These are phyloP conservation scores for Galendromus occidentalis DNA, from an alignment of 1,140 invertebrate genomes.

Conservation along the genomic window DNA sequence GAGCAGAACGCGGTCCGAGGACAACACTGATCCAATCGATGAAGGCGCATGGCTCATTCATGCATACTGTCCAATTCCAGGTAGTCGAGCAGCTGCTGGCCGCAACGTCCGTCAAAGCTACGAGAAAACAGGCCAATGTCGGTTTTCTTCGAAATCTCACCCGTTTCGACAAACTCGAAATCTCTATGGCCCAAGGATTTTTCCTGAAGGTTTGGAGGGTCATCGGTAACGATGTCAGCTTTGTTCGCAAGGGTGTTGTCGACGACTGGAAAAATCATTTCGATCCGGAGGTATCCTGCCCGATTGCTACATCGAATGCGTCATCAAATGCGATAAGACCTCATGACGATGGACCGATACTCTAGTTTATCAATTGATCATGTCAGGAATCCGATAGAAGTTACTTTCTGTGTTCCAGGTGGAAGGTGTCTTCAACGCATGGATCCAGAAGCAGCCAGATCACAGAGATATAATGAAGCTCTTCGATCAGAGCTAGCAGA, in stretches of 20 bases:
- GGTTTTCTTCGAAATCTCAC: neutral
- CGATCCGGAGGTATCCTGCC: constrained; percentile 21
- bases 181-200: constrained; percentile 18
- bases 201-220: neutral
- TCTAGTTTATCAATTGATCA: too few species aligned
- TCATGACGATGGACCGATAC: neutral
- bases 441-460: neutral
- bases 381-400: neutral
- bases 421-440: neutral
- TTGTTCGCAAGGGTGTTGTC: constrained; percentile 25
- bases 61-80: neutral
- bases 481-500: neutral
- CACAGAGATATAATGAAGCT: neutral
- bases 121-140: neutral
- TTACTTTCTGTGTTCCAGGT: neutral
- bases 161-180: constrained; percentile 18
- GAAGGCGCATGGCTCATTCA: too few species aligned
- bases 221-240: constrained; percentile 15
- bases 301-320: too few species aligned
- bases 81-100: neutral
- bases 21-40: too few species aligned
- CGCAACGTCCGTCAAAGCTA: neutral
- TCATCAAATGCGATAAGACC: too few species aligned
- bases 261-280: constrained; percentile 33
- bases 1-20: too few species aligned